Base-by-base conservation (phyloP, 2,113 vertebrate species). In the Diadophis punctatus region DNA sequence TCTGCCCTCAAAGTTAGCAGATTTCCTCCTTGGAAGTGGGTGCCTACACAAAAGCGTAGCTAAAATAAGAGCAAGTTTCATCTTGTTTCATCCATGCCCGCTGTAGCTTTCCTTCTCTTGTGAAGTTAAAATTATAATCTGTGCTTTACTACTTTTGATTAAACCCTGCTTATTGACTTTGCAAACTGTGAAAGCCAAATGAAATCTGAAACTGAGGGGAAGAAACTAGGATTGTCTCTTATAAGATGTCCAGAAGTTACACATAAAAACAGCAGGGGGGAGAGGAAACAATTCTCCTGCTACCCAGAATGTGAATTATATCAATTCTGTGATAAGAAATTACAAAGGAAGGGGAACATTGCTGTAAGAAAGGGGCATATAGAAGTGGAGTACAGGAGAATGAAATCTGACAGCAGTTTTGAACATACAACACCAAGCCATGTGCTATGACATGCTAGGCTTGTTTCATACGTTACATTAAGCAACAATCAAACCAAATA, bases 1-100 rank as follows among this genome's bases (percentile, higher is more conserved):
- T 97, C 97, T 97, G 95, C 91, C 93, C 93, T 86, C 90, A 87
- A 94, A 97, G 96, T 96, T 94, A 96, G 93, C 92, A 92, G 94
- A 68, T 94, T 97, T 96, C 96, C 96, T 96, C 97, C 96, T 3
- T 9, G 93, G 86, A 88, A 93, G 93, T 92, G 89, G 92, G 58
- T 97, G 96, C 97, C 97, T 93, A 86, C 93, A 94, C 94, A 96
- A 94, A n/a, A 95, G 12, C 95, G 90, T 18, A 93, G 94, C 93
- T 85, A 92, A 63, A 89, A 43, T 87, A 23, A 95, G 86, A 58
- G 58, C 93, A n/a, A 87, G 80, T 86, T 68, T 84, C 80, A 92
- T 53, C 92, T 93, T 46, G 86, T 80, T 92, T 90, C 92, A 43
- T 52, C 8, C 86, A 58, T 25, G 92, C 90, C 90, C 6, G 48